phyloP scores from a whole-genome alignment of 2,797 vertebrate species.

The Ctenosaura bakeri region DNA sequence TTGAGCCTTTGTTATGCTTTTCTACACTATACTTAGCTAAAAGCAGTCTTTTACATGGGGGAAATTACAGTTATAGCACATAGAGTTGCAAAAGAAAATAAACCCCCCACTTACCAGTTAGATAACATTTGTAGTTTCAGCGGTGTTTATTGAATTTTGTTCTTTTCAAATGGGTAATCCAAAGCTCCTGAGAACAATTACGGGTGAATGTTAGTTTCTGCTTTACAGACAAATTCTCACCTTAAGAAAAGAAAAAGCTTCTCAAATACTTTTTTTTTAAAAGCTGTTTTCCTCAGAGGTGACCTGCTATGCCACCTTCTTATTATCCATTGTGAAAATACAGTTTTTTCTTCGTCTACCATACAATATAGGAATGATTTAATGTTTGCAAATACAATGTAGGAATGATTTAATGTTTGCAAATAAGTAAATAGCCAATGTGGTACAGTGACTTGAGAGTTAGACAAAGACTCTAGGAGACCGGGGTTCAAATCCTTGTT shows the following conservation, averaged over 20 bases:
- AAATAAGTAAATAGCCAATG: neutral
- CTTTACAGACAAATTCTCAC: slow-evolving; percentile 10
- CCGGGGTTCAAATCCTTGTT: too few species aligned
- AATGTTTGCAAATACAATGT: neutral
- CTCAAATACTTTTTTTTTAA: neutral
- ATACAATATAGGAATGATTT: neutral
- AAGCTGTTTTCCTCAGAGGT: slow-evolving; percentile 20
- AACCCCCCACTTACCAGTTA: slow-evolving; percentile 16
- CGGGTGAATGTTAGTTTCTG: neutral
- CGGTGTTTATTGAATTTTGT: slow-evolving; percentile 47
- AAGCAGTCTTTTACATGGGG: slow-evolving; percentile 52
- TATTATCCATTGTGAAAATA: neutral
- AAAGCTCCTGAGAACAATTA: slow-evolving; percentile 47
- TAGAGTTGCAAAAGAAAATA: slow-evolving; percentile 5
- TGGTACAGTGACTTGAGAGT: too few species aligned
- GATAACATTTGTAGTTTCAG: slow-evolving; percentile 43
- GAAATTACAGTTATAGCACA: slow-evolving; percentile 45
- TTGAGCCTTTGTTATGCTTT: slow-evolving; percentile 42
- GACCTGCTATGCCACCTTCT: slow-evolving; percentile 7
- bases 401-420: neutral
- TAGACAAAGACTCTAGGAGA: too few species aligned
- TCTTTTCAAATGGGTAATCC: slow-evolving; percentile 47
- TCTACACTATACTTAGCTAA: slow-evolving; percentile 32
- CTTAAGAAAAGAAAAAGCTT: neutral
- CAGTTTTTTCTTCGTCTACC: neutral